A percentile compares a stretch with the other conserved stretches of the same genome.
These are phyloP conservation scores for Macropus fuliginosus DNA, from an alignment of 2,797 vertebrate species.

Conservation along the genomic window DNA sequence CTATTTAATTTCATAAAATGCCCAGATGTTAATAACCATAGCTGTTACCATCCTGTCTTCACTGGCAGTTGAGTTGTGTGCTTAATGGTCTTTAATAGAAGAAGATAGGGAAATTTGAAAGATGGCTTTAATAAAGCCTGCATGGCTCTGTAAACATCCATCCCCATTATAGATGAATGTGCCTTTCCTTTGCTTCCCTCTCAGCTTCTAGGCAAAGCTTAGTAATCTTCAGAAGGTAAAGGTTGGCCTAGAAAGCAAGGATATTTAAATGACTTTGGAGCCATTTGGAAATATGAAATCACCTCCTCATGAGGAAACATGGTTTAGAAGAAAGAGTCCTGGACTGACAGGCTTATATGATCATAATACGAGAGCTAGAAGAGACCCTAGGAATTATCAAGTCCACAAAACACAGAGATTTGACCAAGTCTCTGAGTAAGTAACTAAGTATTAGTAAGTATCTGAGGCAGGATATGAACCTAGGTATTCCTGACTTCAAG, in stretches of 20 bases:
- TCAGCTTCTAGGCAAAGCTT: conserved; percentile 62
- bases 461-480: too few relatives aligned
- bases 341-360: too few relatives aligned
- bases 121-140: conserved; percentile 68
- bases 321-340: neutral
- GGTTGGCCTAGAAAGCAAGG: conserved; percentile 62
- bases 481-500: too few relatives aligned
- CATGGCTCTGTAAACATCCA: conserved; percentile 61
- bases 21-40: conserved; percentile 40
- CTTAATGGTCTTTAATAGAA: conserved; percentile 44
- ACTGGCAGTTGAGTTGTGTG: neutral
- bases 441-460: too few relatives aligned
- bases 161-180: conserved; percentile 58
- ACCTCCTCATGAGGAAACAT: conserved; percentile 28
- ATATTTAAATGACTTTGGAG: conserved; percentile 60
- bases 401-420: too few relatives aligned
- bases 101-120: conserved; percentile 57
- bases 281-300: conserved; percentile 68
- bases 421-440: too few relatives aligned
- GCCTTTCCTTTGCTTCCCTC: conserved; percentile 69
- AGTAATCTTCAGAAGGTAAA: conserved; percentile 60
- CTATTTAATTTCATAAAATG: conserved; percentile 28
- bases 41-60: conserved; percentile 6
- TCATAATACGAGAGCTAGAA: too few relatives aligned
- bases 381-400: too few relatives aligned